phyloP scores from a whole-genome alignment of 2,888 invertebrate species.

The Scelioninae gen. 1 region DNA sequence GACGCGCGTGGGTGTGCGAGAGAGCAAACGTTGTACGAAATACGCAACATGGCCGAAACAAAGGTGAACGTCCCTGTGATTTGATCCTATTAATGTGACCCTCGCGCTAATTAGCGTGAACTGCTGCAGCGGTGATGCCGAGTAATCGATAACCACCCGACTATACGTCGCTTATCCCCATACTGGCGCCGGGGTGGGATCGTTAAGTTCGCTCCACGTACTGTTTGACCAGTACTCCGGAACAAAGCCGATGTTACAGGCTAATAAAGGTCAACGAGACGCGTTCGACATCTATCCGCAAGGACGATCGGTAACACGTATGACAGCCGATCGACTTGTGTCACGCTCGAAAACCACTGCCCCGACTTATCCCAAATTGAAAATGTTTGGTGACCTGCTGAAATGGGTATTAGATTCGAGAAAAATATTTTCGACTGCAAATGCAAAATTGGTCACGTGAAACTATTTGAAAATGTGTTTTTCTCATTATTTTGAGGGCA shows the following conservation, averaged over 20 bases:
- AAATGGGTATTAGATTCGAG: not conserved
- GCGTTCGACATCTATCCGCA: conserved; percentile 69
- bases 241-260: conserved; percentile 77
- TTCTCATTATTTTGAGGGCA: no score
- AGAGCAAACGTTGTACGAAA: conserved; percentile 70
- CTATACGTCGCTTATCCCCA: conserved; percentile 72
- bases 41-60: conserved; percentile 75
- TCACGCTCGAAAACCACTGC: not conserved
- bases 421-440: no score
- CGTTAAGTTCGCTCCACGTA: conserved; percentile 75
- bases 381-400: conserved; percentile 3
- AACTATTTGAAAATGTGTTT: no score
- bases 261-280: conserved; percentile 75
- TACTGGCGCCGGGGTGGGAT: conserved; percentile 70
- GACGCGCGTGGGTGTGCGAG: conserved; percentile 47
- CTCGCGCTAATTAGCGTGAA: conserved; percentile 79
- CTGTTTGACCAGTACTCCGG: conserved; percentile 77
- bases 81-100: conserved; percentile 79
- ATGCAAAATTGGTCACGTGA: no score
- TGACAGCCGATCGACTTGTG: conserved; percentile 48
- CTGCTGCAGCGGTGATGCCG: conserved; percentile 77
- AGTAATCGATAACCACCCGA: conserved; percentile 76
- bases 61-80: conserved; percentile 78
- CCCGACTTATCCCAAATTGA: conserved; percentile 11
- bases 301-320: conserved; percentile 58